Evolutionary conservation across 2,888 invertebrate species (phyloP), one percentile per base, ranked within the genome.

Genomic region (Beris chalybata): DNA sequence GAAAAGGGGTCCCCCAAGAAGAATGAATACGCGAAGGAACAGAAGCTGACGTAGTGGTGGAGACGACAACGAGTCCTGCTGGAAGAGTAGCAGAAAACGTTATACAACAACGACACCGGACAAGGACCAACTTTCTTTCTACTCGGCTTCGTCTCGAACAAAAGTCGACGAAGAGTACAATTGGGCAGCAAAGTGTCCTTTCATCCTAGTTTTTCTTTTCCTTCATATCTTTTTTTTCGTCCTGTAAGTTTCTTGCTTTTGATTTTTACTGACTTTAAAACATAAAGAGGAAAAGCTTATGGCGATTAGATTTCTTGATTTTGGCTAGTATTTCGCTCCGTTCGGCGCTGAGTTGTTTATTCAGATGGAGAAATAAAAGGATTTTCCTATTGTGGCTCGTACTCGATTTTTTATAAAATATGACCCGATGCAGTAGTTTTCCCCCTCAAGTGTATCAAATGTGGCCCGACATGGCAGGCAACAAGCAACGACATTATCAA

Each of bases 401-500:
- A 32, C 50, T 50, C 12, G 38, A 52, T 52, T 22, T 3, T n/a
- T 52, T 29, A 61, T 61, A 50, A 61, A 61, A 50, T 61, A 61
- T 61, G 61, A 61, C 50, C 61, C 61, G 50, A 38, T 61, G 61
- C 61, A 61, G 61, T 61, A 61, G 61, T 61, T 61, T 59, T 29
- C 48, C n/a, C n/a, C n/a, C n/a, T n/a, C 59, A 59, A 38, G 59
- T 48, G 48, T 48, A 59, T 59, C 59, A 48, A 59, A 59, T 48
- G 47, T 58, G 47, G 15, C 30, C 13, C 59, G 32, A 13, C 6
- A 48, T 48, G 59, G 48, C 50, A 61, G n/a, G 31, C 38, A 47
- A 38, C 22, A 15, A 22, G 52, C 47, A 22, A 61, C 56, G 7
- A 44, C 47, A 30, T 12, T 29, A 12, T 47, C 58, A 22, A 29